Percentiles rank a stretch among this genome's conserved stretches.
Conservation (phyloP, 2,797 vertebrate species). For the Benthosema pterotum region DNA sequence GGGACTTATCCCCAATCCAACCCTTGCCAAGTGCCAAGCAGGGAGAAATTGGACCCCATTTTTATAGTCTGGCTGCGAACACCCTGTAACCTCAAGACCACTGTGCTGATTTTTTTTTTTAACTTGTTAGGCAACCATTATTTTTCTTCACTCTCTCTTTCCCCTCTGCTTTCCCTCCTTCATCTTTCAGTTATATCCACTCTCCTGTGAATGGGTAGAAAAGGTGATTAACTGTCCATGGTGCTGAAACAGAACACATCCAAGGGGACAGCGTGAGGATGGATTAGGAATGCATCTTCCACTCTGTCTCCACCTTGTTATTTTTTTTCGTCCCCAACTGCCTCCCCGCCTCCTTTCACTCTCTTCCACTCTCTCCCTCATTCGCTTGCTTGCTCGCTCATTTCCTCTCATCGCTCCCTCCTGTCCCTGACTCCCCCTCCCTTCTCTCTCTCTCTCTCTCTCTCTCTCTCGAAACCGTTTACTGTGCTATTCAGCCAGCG, state of each 20-base stretch:
- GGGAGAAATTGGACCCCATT: no score
- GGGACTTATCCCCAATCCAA: no score
- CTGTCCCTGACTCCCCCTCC: slow-evolving; percentile 20
- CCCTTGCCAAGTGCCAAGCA: no score
- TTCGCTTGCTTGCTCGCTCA: no score
- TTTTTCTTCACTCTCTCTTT: slow-evolving; percentile 1
- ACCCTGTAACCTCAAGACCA: no score
- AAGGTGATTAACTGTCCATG: slow-evolving; percentile 60
- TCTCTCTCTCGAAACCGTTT: slow-evolving; percentile 43
- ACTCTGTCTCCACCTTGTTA: slow-evolving; percentile 32
- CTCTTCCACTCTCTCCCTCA: no score
- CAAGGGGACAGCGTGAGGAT: slow-evolving; percentile 8
- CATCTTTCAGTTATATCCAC: neutral
- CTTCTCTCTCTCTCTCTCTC: slow-evolving; percentile 7
- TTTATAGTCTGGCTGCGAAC: no score
- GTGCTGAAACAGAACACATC: slow-evolving; percentile 59
- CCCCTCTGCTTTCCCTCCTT: neutral
- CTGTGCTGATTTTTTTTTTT: slow-evolving; percentile 17
- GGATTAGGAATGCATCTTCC: slow-evolving; percentile 19
- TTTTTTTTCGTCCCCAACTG: neutral
- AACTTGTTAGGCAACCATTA: neutral
- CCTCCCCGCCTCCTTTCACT: neutral
- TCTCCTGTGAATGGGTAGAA: slow-evolving; percentile 6
- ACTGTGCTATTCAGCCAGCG: slow-evolving; percentile 41
- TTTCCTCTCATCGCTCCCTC: slow-evolving; percentile 26